These are phyloP conservation scores for Drosophila recens DNA, from an alignment of 2,888 invertebrate species.

Conservation along the genomic window DNA sequence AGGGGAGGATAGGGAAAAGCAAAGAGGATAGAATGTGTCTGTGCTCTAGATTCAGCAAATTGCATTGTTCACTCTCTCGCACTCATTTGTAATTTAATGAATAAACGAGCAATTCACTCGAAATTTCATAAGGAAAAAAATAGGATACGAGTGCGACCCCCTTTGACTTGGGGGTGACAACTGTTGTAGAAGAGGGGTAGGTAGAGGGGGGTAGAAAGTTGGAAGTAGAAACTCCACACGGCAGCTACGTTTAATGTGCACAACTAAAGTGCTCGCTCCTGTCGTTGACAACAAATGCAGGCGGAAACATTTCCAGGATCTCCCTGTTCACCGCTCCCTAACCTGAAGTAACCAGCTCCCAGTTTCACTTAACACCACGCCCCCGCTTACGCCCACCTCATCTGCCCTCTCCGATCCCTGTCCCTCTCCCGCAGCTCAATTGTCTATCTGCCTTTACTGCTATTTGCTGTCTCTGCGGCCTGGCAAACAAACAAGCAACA, in stretches of 20 bases:
- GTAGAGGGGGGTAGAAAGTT: neutral
- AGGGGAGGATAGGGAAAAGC: no score
- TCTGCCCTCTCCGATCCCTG: neutral
- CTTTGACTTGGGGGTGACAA: neutral
- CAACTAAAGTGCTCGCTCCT: conserved; percentile 58
- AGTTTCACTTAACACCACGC: conserved; percentile 10
- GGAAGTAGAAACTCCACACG: conserved; percentile 24
- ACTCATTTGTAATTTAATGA: conserved; percentile 67
- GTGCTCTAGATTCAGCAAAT: conserved; percentile 42
- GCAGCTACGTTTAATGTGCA: conserved; percentile 52
- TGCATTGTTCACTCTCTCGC: conserved; percentile 57
- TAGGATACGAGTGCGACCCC: neutral
- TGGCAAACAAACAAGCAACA: conserved; percentile 58
- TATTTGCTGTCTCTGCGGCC: conserved; percentile 61
- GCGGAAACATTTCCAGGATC: conserved; percentile 28
- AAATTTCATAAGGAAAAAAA: conserved; percentile 55
- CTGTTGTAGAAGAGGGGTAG: neutral
- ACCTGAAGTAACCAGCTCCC: neutral
- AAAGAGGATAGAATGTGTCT: neutral
- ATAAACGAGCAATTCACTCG: conserved; percentile 61
- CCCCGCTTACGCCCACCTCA: neutral
- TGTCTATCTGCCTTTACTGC: conserved; percentile 37
- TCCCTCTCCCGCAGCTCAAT: conserved; percentile 14
- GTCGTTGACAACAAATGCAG: conserved; percentile 62
- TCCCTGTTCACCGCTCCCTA: neutral